A percentile compares a stretch with the other conserved stretches of the same genome.
Evolutionary conservation across 2,113 vertebrate species (phyloP).

Genomic region (Chamaetylas fuelleborni): DNA sequence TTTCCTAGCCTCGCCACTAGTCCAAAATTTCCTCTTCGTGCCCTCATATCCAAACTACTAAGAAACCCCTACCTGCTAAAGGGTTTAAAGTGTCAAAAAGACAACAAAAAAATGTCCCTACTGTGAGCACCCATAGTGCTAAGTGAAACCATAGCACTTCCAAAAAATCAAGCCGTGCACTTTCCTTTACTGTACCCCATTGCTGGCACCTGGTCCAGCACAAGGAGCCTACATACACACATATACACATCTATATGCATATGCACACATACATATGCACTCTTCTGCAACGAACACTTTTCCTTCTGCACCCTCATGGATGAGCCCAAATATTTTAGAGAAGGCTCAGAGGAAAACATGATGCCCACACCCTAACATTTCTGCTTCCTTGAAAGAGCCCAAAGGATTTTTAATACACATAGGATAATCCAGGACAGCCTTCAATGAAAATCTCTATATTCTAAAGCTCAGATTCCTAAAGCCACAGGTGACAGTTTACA

Average conservation of each 20-base stretch:
- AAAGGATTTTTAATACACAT: neutral
- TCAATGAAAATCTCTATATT: neutral
- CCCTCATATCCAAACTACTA: neutral
- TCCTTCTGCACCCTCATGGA: neutral
- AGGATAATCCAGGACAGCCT: neutral
- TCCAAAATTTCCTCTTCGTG: neutral
- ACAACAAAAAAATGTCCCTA: neutral
- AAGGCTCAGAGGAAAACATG: neutral
- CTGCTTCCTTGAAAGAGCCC: neutral
- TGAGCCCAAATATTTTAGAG: neutral
- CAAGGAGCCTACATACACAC: neutral
- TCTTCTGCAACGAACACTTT: neutral
- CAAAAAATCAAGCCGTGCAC: neutral
- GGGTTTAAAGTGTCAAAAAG: neutral
- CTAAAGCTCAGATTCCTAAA: neutral
- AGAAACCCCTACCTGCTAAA: neutral
- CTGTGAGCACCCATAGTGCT: neutral
- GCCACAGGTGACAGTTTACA: neutral
- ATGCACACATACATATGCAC: accelerated
- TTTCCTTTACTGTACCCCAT: neutral
- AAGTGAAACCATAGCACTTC: neutral
- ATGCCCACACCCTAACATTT: neutral
- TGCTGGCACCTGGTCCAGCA: neutral
- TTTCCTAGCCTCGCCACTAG: neutral
- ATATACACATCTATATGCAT: neutral